Evolutionary conservation across 1,140 invertebrate species (phyloP).

Genomic region (Tyrophagus putrescentiae): DNA sequence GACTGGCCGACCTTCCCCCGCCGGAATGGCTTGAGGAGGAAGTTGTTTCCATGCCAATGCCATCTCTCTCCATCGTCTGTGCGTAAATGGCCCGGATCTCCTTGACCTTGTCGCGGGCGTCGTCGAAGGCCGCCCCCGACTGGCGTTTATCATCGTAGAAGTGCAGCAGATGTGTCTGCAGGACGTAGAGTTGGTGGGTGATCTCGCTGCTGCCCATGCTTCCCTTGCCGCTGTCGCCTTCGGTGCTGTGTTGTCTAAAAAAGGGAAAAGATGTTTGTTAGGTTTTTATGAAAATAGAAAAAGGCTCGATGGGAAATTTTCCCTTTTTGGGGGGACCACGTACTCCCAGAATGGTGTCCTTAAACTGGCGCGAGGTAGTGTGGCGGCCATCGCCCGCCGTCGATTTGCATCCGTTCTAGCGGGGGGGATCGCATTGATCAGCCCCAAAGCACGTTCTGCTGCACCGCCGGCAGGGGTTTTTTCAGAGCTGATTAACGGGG

Average conservation of each 20-base stretch:
- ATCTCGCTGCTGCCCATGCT: slow-evolving; percentile 60
- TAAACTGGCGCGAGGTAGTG: slow-evolving; percentile 63
- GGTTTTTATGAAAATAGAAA: neutral
- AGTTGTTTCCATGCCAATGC: too few species aligned
- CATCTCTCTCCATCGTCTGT: slow-evolving; percentile 44
- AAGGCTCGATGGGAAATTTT: slow-evolving; percentile 6
- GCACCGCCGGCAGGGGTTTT: slow-evolving; percentile 49
- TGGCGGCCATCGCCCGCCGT: slow-evolving; percentile 53
- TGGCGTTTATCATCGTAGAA: slow-evolving; percentile 70
- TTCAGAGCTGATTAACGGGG: slow-evolving; percentile 59
- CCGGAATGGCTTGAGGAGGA: slow-evolving; percentile 22
- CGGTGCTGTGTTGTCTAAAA: neutral
- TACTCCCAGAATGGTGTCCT: slow-evolving; percentile 54
- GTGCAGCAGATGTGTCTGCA: slow-evolving; percentile 72
- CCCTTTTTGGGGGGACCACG: slow-evolving; percentile 43
- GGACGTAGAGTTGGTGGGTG: slow-evolving; percentile 80
- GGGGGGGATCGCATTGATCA: slow-evolving; percentile 82
- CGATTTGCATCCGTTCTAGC: slow-evolving; percentile 62
- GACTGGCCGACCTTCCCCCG: neutral
- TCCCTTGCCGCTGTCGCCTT: slow-evolving; percentile 1
- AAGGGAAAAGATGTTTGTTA: slow-evolving; percentile 2
- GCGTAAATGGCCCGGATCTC: slow-evolving; percentile 78
- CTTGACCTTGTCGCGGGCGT: slow-evolving; percentile 79
- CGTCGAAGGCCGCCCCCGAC: slow-evolving; percentile 50
- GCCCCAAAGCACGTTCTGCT: slow-evolving; percentile 74